Percentiles rank a stretch among this genome's conserved stretches.
Evolutionary conservation across 1,140 invertebrate genomes (phyloP).

Genomic region (Scaptomyza pallida): DNA sequence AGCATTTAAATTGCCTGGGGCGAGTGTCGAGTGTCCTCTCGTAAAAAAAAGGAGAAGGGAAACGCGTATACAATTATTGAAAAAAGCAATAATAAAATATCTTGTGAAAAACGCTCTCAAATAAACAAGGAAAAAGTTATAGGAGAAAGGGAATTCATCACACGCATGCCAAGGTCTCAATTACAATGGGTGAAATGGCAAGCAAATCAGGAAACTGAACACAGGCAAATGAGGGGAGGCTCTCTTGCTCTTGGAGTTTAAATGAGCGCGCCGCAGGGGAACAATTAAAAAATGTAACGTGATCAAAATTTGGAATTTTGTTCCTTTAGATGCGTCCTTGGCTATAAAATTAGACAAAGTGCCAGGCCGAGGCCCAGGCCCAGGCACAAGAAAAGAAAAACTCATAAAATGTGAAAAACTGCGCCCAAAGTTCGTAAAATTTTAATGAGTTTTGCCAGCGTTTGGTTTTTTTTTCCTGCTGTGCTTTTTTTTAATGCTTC

Average conservation of each 20-base stretch:
- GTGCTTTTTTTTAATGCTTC: conserved; percentile 57
- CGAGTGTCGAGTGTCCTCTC: conserved; percentile 15
- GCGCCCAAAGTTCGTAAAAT: conserved; percentile 78
- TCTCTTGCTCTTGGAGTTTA: conserved; percentile 23
- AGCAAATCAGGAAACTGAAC: conserved; percentile 17
- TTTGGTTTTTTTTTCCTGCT: conserved; percentile 50
- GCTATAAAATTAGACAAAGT: conserved; percentile 76
- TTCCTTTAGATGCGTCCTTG: conserved; percentile 64
- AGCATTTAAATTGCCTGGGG: conserved; percentile 72
- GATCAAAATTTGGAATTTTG: conserved; percentile 78
- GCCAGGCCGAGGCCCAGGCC: conserved; percentile 10
- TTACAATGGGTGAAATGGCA: conserved; percentile 32
- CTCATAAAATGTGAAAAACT: conserved; percentile 80
- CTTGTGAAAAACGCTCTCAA: conserved; percentile 12
- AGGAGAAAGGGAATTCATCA: conserved; percentile 34
- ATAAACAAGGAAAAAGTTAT: conserved; percentile 67
- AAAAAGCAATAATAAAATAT: conserved; percentile 32
- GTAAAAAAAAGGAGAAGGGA: conserved; percentile 19
- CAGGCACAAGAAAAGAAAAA: conserved; percentile 22
- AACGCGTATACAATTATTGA: conserved; percentile 38
- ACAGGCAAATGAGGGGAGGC: neutral
- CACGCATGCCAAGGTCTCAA: conserved; percentile 58
- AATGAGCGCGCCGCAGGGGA: conserved; percentile 76
- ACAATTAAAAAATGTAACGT: conserved; percentile 82
- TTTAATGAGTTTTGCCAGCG: conserved; percentile 71